phyloP scores from a whole-genome alignment of 2,888 invertebrate genomes.

The Oeneis ivallda region DNA sequence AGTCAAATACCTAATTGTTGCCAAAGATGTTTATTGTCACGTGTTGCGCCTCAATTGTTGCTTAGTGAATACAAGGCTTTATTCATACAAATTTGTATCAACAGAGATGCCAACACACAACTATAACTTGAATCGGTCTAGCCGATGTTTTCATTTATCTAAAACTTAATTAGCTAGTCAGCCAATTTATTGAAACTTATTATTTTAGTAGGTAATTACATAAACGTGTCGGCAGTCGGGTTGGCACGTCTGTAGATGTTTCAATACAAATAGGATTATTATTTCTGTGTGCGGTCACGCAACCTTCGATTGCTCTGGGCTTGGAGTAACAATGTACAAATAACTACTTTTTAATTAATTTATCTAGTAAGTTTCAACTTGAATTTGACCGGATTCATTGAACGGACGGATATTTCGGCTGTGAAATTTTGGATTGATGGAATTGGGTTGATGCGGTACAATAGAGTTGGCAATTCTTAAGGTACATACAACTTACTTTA shows the following conservation, averaged over 20 bases:
- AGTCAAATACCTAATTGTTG: too few relatives aligned
- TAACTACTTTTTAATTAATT: constrained; percentile 24
- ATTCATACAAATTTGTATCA: constrained; percentile 9
- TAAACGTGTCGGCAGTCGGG: background rate
- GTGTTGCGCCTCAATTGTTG: too few relatives aligned
- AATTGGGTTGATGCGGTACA: background rate
- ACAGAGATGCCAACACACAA: background rate
- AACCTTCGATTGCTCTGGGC: constrained; percentile 28
- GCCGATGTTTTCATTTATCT: background rate
- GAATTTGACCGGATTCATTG: constrained; percentile 32
- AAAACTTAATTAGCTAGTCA: background rate
- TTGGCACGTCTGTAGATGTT: constrained; percentile 7
- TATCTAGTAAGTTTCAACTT: constrained; percentile 12
- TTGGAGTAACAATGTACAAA: constrained; percentile 35
- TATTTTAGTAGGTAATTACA: background rate
- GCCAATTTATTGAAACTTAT: background rate
- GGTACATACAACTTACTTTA: background rate
- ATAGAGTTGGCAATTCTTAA: background rate
- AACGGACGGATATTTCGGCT: constrained; percentile 47
- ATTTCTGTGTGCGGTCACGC: constrained; percentile 39
- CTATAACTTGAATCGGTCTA: background rate
- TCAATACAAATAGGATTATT: constrained; percentile 17
- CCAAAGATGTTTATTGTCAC: too few relatives aligned
- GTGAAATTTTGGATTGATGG: constrained; percentile 34
- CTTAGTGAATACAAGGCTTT: background rate